Conservation (phyloP, 2,113 vertebrate species). For the Sinosuthora webbiana region DNA sequence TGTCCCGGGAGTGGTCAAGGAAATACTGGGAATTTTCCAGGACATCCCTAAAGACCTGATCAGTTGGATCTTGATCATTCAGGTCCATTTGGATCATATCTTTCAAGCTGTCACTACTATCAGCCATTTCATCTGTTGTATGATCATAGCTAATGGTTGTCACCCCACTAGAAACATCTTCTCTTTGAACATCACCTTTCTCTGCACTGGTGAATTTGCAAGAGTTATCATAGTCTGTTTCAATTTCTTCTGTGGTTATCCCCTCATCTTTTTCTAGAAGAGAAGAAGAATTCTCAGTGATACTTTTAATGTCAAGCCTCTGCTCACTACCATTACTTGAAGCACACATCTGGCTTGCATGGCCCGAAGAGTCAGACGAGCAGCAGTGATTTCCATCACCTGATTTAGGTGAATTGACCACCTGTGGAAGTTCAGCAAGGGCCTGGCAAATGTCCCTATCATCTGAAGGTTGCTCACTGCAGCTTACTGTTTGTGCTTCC, state of each 20-base stretch:
- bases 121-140: constrained; percentile 61
- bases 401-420: not conserved
- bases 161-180: constrained; percentile 69
- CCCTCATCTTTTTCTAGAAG: constrained; percentile 48
- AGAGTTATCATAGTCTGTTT: constrained; percentile 11
- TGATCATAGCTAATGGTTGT: constrained; percentile 62
- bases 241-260: constrained; percentile 29
- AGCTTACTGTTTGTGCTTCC: not conserved
- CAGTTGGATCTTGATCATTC: constrained; percentile 74
- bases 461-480: not conserved
- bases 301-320: not conserved
- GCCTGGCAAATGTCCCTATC: not conserved
- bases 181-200: constrained; percentile 70
- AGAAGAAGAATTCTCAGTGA: constrained; percentile 14
- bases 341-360: not conserved
- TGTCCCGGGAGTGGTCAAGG: constrained; percentile 67
- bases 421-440: not conserved
- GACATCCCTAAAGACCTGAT: constrained; percentile 75
- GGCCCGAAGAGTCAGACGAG: not conserved
- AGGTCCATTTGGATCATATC: constrained; percentile 80
- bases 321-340: constrained; percentile 11
- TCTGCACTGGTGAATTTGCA: constrained; percentile 64
- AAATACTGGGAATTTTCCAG: constrained; percentile 77
- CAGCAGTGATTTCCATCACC: constrained; percentile 6
- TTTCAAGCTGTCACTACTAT: constrained; percentile 72